A percentile compares a stretch with the other conserved stretches of the same genome.
phyloP scores from a whole-genome alignment of 2,797 vertebrate genomes.

The Bryconaethiops microstoma region DNA sequence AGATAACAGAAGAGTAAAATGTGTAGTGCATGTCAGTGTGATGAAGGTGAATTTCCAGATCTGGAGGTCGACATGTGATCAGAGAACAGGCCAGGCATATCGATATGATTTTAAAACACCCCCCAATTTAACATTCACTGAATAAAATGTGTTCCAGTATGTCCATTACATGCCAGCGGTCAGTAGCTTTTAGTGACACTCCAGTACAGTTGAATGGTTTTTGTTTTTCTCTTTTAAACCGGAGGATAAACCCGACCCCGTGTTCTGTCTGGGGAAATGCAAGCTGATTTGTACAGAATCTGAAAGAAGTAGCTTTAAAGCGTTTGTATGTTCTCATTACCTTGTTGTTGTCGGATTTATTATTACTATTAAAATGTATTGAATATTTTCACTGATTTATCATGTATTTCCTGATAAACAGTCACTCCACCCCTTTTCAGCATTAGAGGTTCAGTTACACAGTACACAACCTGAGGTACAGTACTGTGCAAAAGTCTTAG shows the following conservation, averaged over 20 bases:
- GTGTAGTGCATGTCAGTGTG: background rate
- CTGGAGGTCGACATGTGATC: background rate
- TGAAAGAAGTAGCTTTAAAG: constrained; percentile 76
- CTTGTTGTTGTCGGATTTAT: constrained; percentile 71
- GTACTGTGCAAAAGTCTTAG: too few relatives aligned
- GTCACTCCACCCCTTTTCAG: background rate
- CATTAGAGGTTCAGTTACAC: background rate
- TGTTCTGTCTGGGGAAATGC: constrained; percentile 54
- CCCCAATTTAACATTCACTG: background rate
- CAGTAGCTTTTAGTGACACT: background rate
- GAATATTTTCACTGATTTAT: constrained; percentile 70
- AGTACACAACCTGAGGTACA: background rate
- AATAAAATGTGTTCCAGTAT: background rate
- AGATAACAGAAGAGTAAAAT: background rate
- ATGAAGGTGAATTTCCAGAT: background rate
- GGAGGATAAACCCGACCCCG: constrained; percentile 55
- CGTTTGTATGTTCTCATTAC: constrained; percentile 79
- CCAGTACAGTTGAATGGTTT: background rate
- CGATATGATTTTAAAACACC: background rate
- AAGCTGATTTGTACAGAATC: constrained; percentile 76
- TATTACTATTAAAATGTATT: constrained; percentile 76
- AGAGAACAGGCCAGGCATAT: background rate
- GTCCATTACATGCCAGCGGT: background rate
- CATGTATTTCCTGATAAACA: background rate
- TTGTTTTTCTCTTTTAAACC: constrained; percentile 1